Base-by-base conservation (phyloP, 2,888 invertebrate genomes). In the Cephus rjabovi region DNA sequence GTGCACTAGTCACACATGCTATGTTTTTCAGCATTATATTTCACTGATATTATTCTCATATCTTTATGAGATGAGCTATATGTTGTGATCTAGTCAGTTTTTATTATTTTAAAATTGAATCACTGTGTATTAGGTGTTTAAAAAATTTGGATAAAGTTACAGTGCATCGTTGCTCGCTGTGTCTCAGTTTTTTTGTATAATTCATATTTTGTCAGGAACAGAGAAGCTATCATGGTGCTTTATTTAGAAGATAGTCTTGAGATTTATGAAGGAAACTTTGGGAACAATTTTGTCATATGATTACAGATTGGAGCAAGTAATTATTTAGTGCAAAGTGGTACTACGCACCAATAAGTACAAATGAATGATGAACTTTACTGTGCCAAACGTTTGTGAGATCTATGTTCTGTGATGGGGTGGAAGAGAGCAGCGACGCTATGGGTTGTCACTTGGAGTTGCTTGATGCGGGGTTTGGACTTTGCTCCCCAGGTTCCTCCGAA, bases 401-500 rank as follows among this genome's bases (percentile, higher is more conserved):
- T 80, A 81, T 81, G 83, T 80, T 79, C 79, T 89, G 90, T 90
- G 86, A 91, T 91, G 91, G 90, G 89, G 89, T 88, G 88, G 86
- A 84, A 83, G 80, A 85, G 80, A 83, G 86, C 87, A 86, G 83
- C 86, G 82, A 78, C 86, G 87, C 83, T 88, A 91, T 90, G 90
- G 90, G 85, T 90, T 78, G 81, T 87, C 74, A 89, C 85, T 82
- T 91, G 91, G 91, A 89, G 89, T 83, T 91, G 89, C 83, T 83
- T 90, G 80, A 83, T 90, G 84, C 83, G 89, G 87, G 88, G 90
- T 85, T 85, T 89, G 34, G 77, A 89, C 76, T 84, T 89, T 69
- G 88, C 89, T 84, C 89, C 90, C 75, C 91, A 91, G 85, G 87
- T 87, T 81, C 86, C 89, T 80, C 85, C 89, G 74, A 92, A 91